Conservation (phyloP, 2,888 invertebrate species). For the Dynastes maya region DNA sequence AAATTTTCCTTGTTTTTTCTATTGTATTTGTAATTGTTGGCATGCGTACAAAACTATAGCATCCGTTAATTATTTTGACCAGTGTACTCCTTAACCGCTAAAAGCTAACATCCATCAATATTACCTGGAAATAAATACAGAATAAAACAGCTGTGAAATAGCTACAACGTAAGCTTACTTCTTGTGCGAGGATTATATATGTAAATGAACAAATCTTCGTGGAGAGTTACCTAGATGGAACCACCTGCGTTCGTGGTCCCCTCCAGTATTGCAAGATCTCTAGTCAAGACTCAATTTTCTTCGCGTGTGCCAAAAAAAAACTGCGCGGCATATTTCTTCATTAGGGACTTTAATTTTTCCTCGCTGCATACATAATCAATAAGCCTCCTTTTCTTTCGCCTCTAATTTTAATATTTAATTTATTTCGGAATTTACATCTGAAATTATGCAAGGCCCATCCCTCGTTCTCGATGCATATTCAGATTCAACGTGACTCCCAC, state of each 20-base stretch:
- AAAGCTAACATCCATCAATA: neutral
- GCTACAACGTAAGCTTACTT: slow-evolving; percentile 12
- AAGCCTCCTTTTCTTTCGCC: slow-evolving; percentile 66
- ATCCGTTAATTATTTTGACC: too few species aligned
- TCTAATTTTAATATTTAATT: slow-evolving; percentile 73
- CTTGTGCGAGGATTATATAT: slow-evolving; percentile 62
- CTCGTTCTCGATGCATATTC: slow-evolving; percentile 67
- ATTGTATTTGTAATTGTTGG: neutral
- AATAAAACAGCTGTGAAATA: neutral
- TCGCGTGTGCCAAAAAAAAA: slow-evolving; percentile 64
- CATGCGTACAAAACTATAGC: neutral
- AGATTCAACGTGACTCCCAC: slow-evolving; percentile 55
- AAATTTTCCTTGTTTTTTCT: too few species aligned
- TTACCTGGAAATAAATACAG: neutral
- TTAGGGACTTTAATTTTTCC: slow-evolving; percentile 71
- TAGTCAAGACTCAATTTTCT: slow-evolving; percentile 64
- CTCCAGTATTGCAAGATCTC: slow-evolving; percentile 48
- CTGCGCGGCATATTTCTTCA: slow-evolving; percentile 69
- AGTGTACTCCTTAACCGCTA: neutral
- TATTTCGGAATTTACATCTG: slow-evolving; percentile 72
- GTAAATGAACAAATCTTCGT: slow-evolving; percentile 64
- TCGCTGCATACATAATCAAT: slow-evolving; percentile 72
- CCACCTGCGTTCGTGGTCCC: slow-evolving; percentile 57
- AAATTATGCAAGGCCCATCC: slow-evolving; percentile 69
- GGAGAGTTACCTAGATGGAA: slow-evolving; percentile 54